These are phyloP conservation scores for Thymallus thymallus DNA, from an alignment of 2,113 vertebrate species.

Conservation along the genomic window DNA sequence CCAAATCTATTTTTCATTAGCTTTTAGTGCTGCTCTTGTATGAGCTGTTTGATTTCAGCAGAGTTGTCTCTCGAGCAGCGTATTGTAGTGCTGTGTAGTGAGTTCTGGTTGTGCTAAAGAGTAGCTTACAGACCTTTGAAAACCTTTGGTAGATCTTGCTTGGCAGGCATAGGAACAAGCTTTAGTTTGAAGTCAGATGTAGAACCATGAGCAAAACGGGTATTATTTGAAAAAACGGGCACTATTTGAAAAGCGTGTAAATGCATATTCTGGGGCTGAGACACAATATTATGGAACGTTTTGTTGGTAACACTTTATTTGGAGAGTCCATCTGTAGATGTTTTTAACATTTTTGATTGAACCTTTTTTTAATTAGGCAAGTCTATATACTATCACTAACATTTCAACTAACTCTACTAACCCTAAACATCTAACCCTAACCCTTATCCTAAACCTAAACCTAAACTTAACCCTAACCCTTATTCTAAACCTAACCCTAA, in stretches of 20 bases:
- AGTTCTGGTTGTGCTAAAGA: conserved; percentile 49
- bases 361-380: no score
- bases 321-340: no score
- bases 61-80: conserved; percentile 27
- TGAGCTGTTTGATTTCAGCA: conserved; percentile 58
- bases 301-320: not conserved
- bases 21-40: conserved; percentile 56
- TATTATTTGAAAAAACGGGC: conserved; percentile 21
- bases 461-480: no score
- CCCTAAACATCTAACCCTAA: no score
- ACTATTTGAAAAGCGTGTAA: conserved; percentile 25
- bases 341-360: no score
- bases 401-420: no score
- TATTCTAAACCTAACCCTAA: no score
- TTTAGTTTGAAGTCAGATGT: conserved; percentile 19
- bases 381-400: no score
- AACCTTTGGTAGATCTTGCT: conserved; percentile 35
- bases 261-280: conserved; percentile 19
- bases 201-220: conserved; percentile 24
- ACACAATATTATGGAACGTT: not conserved
- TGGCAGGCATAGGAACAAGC: conserved; percentile 35
- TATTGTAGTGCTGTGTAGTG: not conserved
- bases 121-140: conserved; percentile 46
- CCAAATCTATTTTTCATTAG: conserved; percentile 69
- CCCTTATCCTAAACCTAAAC: no score